Evolutionary conservation across 2,888 invertebrate species (phyloP).

Genomic region (Leptinotarsa haldemani): DNA sequence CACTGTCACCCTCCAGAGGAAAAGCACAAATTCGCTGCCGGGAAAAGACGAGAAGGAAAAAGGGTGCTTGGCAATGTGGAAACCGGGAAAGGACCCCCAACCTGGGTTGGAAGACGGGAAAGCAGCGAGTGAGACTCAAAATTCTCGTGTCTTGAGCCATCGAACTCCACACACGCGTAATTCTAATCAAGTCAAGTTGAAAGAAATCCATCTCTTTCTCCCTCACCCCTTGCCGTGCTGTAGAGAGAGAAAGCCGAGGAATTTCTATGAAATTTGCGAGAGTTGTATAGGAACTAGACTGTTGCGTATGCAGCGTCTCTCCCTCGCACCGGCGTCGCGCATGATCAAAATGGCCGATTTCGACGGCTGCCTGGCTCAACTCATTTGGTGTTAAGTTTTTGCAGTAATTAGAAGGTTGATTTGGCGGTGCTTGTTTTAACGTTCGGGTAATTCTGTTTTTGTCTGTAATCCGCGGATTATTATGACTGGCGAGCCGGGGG

Average conservation of each 20-base stretch:
- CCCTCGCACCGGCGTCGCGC: conserved; percentile 52
- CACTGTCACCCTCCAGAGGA: conserved; percentile 23
- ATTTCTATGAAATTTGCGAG: conserved; percentile 52
- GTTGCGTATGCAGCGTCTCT: conserved; percentile 54
- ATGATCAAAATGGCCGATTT: conserved; percentile 62
- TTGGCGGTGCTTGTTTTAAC: conserved; percentile 24
- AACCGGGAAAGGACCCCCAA: conserved; percentile 13
- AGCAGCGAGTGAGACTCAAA: conserved; percentile 59
- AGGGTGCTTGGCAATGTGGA: conserved; percentile 23
- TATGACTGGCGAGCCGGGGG: conserved; percentile 24
- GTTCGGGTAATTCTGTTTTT: conserved; percentile 26
- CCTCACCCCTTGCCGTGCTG: conserved; percentile 46
- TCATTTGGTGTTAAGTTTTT: conserved; percentile 57
- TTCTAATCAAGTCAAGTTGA: conserved; percentile 54
- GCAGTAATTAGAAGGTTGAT: conserved; percentile 54
- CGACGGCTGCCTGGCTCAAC: conserved; percentile 51
- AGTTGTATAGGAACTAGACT: conserved; percentile 54
- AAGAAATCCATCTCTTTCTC: conserved; percentile 49
- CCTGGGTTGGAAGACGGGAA: conserved; percentile 52
- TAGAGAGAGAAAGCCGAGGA: conserved; percentile 45
- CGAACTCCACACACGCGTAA: conserved; percentile 56
- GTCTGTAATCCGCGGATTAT: conserved; percentile 31
- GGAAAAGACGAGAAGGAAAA: conserved; percentile 19
- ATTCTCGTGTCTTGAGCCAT: conserved; percentile 56
- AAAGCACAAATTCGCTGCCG: conserved; percentile 42